These are phyloP conservation scores for Petrocephalus sullivani DNA, from an alignment of 2,797 vertebrate species.

Conservation along the genomic window DNA sequence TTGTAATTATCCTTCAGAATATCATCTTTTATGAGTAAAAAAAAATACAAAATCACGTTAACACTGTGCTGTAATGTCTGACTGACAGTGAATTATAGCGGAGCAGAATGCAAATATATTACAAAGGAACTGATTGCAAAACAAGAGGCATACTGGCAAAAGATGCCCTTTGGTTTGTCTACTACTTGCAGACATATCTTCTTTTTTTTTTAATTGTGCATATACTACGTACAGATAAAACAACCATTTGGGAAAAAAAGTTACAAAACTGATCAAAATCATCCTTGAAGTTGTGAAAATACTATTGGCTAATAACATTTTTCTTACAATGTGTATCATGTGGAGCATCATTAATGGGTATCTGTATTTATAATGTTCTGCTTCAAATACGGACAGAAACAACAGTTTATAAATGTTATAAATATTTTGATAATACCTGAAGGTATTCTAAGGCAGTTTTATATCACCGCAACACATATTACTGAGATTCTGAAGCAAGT, in stretches of 20 bases:
- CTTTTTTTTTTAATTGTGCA: background rate
- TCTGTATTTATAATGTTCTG: slow-evolving; percentile 5
- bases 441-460: slow-evolving; percentile 44
- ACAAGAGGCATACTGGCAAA: slow-evolving; percentile 40
- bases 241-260: slow-evolving; percentile 2
- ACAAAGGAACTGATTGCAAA: slow-evolving; percentile 43
- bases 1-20: slow-evolving; percentile 41
- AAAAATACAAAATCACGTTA: slow-evolving; percentile 35
- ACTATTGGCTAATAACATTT: background rate
- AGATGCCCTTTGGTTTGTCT: slow-evolving; percentile 42
- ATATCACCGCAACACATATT: slow-evolving; percentile 34
- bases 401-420: slow-evolving; percentile 29
- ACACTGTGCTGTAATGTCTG: slow-evolving; percentile 46
- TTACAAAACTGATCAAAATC: background rate
- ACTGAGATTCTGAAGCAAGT: slow-evolving; percentile 25
- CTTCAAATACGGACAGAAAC: background rate
- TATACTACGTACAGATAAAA: background rate
- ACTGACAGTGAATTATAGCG: slow-evolving; percentile 37
- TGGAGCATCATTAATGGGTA: background rate
- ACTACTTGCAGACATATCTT: slow-evolving; percentile 23
- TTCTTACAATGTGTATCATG: background rate
- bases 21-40: slow-evolving; percentile 36
- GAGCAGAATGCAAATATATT: slow-evolving; percentile 42
- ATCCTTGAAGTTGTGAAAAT: background rate
- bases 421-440: slow-evolving; percentile 35